phyloP scores from a whole-genome alignment of 2,888 invertebrate species.

The Brachycybe producta region DNA sequence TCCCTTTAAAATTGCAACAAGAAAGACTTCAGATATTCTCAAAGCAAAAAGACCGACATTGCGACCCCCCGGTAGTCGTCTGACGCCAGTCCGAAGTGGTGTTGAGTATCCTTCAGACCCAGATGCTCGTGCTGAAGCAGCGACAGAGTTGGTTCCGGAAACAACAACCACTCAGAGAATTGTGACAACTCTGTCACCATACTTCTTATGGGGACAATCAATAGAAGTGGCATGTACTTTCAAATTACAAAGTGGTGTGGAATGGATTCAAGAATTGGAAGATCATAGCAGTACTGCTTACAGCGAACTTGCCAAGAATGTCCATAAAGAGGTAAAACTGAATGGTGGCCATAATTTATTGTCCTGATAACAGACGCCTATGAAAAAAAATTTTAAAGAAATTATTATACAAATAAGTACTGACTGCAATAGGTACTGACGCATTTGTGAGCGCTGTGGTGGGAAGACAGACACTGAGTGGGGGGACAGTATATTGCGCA shows the following conservation, averaged over 20 bases:
- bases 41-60: slow-evolving; percentile 4
- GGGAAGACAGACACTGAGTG: too few species aligned
- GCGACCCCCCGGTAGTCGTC: slow-evolving; percentile 5
- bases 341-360: too few species aligned
- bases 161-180: slow-evolving; percentile 16
- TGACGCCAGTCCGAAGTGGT: slow-evolving; percentile 3
- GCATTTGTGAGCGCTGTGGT: too few species aligned
- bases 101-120: slow-evolving; percentile 19
- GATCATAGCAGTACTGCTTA: slow-evolving; percentile 78
- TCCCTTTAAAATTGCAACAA: slow-evolving; percentile 12
- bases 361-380: too few species aligned
- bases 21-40: slow-evolving; percentile 18
- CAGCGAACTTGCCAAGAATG: slow-evolving; percentile 65
- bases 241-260: slow-evolving; percentile 63
- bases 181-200: slow-evolving; percentile 19
- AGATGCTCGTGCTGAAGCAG: slow-evolving; percentile 9
- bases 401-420: not conserved
- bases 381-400: not conserved
- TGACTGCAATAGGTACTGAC: not conserved
- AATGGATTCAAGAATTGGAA: slow-evolving; percentile 72
- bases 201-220: slow-evolving; percentile 18
- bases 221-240: slow-evolving; percentile 64
- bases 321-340: slow-evolving; percentile 56
- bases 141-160: slow-evolving; percentile 2
- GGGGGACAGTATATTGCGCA: too few species aligned